phyloP scores from a whole-genome alignment of 1,140 invertebrate species.

The Babylonia areolata region DNA sequence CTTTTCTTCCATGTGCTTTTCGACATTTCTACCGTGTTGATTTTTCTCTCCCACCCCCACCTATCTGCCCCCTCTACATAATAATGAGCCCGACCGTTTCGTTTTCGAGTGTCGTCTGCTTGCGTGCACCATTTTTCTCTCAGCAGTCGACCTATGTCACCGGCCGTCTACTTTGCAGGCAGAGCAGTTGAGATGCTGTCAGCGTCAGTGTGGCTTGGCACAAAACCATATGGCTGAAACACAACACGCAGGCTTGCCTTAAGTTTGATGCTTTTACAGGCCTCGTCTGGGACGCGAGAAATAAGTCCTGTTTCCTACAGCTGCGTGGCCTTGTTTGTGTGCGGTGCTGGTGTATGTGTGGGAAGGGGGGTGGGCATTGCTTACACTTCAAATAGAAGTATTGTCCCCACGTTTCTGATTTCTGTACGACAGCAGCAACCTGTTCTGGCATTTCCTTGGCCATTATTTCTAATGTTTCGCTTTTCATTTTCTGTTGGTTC shows the following conservation, averaged over 20 bases:
- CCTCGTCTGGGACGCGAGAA: neutral
- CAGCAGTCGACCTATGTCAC: slow-evolving; percentile 12
- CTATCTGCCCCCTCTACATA: slow-evolving; percentile 25
- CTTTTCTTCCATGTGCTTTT: neutral
- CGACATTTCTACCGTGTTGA: neutral
- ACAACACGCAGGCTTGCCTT: neutral
- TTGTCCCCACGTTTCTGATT: too few species aligned
- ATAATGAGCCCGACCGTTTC: slow-evolving; percentile 32
- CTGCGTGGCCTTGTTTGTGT: neutral
- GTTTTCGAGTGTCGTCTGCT: slow-evolving; percentile 22
- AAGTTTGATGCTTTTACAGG: slow-evolving; percentile 23
- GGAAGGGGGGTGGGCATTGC: neutral
- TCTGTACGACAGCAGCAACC: neutral
- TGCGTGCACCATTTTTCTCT: slow-evolving; percentile 4
- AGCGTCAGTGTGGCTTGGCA: slow-evolving; percentile 14
- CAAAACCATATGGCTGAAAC: slow-evolving; percentile 38
- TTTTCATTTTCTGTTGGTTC: neutral
- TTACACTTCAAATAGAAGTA: neutral
- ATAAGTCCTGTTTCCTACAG: neutral
- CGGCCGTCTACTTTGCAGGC: too few species aligned
- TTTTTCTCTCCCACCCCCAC: slow-evolving; percentile 14
- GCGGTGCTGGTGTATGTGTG: too few species aligned
- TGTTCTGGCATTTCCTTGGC: neutral
- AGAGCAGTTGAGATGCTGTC: slow-evolving; percentile 26
- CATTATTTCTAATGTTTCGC: neutral